Evolutionary conservation across 2,113 vertebrate species (phyloP).

Genomic region (Entelurus aequoreus): DNA sequence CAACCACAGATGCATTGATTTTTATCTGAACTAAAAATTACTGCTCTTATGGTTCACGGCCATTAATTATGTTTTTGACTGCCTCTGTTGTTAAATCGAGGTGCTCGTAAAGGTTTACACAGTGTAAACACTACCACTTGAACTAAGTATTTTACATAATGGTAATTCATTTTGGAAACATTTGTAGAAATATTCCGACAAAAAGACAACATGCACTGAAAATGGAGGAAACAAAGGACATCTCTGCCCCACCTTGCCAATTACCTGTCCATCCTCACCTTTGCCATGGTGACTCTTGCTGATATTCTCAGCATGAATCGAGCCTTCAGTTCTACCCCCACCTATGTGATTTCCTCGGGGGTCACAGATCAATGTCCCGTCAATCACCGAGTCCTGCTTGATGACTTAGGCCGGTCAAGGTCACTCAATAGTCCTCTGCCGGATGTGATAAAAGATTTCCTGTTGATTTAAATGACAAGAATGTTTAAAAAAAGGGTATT

Average conservation of each 20-base stretch:
- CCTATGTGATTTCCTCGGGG: slow-evolving; percentile 73
- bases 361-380: slow-evolving; percentile 61
- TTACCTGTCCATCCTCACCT: slow-evolving; percentile 57
- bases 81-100: no score
- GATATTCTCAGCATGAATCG: slow-evolving; percentile 57
- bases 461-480: not conserved
- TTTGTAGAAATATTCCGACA: no score
- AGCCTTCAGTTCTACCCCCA: slow-evolving; percentile 63
- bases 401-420: slow-evolving; percentile 38
- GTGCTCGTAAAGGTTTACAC: no score
- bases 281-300: slow-evolving; percentile 33
- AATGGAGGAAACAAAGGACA: slow-evolving; percentile 16
- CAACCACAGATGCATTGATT: no score
- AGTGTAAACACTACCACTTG: no score
- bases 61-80: no score
- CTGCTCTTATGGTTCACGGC: no score
- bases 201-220: slow-evolving; percentile 3
- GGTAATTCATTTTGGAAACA: no score
- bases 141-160: no score
- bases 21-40: no score
- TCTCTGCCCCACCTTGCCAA: slow-evolving; percentile 36
- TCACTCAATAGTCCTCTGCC: slow-evolving; percentile 25
- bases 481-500: not conserved
- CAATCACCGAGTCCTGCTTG: slow-evolving; percentile 46
- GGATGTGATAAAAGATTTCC: slow-evolving; percentile 4